Evolutionary conservation across 2,888 invertebrate species (phyloP).

Genomic region (Cybosia mesomella): DNA sequence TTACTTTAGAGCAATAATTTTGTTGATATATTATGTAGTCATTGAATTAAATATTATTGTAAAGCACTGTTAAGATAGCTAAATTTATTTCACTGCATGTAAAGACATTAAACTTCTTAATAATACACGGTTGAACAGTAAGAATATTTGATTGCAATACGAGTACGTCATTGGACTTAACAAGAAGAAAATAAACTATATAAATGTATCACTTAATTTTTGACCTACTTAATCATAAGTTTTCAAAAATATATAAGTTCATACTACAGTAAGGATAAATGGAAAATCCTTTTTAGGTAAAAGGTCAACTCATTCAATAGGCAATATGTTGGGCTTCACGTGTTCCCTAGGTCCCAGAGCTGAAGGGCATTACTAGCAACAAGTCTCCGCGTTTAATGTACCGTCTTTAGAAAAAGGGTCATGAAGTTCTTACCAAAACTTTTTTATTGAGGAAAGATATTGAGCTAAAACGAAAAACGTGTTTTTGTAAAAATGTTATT

Average conservation of each 20-base stretch:
- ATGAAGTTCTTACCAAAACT: slow-evolving; percentile 30
- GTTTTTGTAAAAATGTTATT: background rate
- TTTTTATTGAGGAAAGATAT: slow-evolving; percentile 14
- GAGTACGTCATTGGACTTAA: background rate
- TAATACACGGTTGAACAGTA: no score
- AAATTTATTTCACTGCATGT: no score
- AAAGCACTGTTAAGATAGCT: no score
- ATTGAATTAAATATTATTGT: background rate
- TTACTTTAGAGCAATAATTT: background rate
- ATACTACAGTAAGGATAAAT: slow-evolving; percentile 16
- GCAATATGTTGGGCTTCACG: slow-evolving; percentile 27
- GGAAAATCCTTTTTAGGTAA: slow-evolving; percentile 36
- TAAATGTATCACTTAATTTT: background rate
- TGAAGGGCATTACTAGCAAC: slow-evolving; percentile 30
- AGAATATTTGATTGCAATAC: background rate
- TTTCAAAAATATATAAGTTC: background rate
- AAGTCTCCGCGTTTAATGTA: slow-evolving; percentile 30
- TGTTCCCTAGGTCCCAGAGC: slow-evolving; percentile 26
- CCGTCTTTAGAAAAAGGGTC: slow-evolving; percentile 32
- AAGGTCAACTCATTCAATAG: slow-evolving; percentile 37
- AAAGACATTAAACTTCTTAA: no score
- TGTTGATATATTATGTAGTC: background rate
- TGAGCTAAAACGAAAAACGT: slow-evolving; percentile 22
- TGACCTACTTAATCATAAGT: no score
- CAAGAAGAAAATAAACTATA: background rate